Base-by-base conservation (phyloP, 1,140 invertebrate genomes). In the Belonocnema kinseyi region DNA sequence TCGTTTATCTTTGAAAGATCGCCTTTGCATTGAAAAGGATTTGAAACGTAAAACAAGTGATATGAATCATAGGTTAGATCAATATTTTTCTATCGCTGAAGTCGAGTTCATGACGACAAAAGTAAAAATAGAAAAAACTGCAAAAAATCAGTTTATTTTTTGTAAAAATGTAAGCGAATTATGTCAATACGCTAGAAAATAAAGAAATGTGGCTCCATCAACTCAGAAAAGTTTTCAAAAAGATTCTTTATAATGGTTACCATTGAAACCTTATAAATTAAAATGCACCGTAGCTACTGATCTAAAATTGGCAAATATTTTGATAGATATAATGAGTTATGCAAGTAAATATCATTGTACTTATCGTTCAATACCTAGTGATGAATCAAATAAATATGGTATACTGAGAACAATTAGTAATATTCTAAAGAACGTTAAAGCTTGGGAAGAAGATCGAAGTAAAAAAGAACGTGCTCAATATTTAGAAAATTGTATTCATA, bases 401-500 rank as follows among this genome's bases (percentile, higher is more conserved):
- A 14, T 13, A 70, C 17, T 14, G 2, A 51, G 77, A 26, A 74
- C 77, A 6, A 46, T 74, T 33, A 50, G 40, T 14, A 74, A 74
- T 71, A 33, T 4, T 5, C 19, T 75, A 19, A 1, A 52, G 16
- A 71, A 78, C 74, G 66, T 61, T 50, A 19, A 61, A 70, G 51
- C 26, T 3, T 77, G 72, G 72, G 50, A 4, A 21, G 33, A 73
- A 50, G 16, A 12, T 21, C 72, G 77, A 2, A 51, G 33, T 10
- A 66, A 74, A 19, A 61, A 61, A 51, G n/a, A 74, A 40, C 11
- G 58, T 26, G 70, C 70, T 10, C 73, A 77, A 50, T 26, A 58
- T 3, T 77, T 46, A 70, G 50, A 74, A 58, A 77, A 74, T 77
- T 77, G 77, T 73, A 21, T 73, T 46, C 16, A 74, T 70, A n/a